Base-by-base conservation (phyloP, 2,888 invertebrate genomes). In the Drosophila buzzatii region DNA sequence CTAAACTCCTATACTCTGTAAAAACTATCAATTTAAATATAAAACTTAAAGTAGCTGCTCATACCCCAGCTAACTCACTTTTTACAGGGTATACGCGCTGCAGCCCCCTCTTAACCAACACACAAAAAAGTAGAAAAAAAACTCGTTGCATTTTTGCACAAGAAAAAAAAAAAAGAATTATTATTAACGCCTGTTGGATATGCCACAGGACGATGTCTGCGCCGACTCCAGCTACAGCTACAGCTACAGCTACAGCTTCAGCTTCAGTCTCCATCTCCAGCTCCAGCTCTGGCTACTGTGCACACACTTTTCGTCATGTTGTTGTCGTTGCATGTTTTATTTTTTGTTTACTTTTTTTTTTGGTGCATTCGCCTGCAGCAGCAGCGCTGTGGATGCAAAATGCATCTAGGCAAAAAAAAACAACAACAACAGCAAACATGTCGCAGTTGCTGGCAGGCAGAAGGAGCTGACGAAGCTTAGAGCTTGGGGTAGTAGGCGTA, bases 161-260 rank as follows among this genome's bases (percentile, higher is more conserved):
- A 70, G 64, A 66, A 64, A 73, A 75, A 58, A 41, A 73, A 76
- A 73, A 75, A 58, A 71, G 69, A 79, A 83, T 78, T 55, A 90
- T 89, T 89, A 89, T 91, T 90, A 91, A 91, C 90, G 89, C 90
- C 87, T 90, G 89, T 80, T 91, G 91, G 89, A 67, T 85, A 79
- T 90, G 90, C 91, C 86, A 84, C 89, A 90, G 88, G 90, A 89
- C 85, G 90, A 82, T 74, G 85, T 85, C 88, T 85, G 79, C 70
- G 63, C 23, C 71, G 53, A 59, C 70, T 45, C 33, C 56, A 47
- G 49, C 61, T 58, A 45, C 63, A 57, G 27, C 66, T 70, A 14
- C 67, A 62, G 51, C 70, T 70, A 27, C 61, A 31, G 20, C 77
- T 62, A 37, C 42, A 31, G 16, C 57, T 35, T 12, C 61, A 39